Evolutionary conservation across 1,140 invertebrate genomes (phyloP).

Genomic region (Chlorops oryzae): DNA sequence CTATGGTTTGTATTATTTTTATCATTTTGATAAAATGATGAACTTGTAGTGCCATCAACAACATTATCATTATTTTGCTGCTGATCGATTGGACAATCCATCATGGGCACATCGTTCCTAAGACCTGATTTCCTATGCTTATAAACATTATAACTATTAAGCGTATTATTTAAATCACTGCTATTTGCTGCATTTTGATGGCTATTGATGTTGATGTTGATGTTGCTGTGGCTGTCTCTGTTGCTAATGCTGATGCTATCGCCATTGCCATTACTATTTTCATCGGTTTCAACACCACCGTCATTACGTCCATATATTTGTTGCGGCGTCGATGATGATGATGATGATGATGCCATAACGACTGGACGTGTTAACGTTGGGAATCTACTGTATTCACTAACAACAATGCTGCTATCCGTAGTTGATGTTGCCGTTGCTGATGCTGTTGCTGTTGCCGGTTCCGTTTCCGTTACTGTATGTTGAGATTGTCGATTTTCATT

Average conservation of each 20-base stretch:
- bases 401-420: slow-evolving; percentile 16
- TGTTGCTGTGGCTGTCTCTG: slow-evolving; percentile 1
- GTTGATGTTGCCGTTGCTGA: slow-evolving; percentile 24
- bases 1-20: no score
- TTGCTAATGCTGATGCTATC: neutral
- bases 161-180: slow-evolving; percentile 32
- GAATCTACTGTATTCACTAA: slow-evolving; percentile 11
- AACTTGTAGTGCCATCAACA: no score
- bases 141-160: slow-evolving; percentile 39
- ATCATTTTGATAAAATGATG: no score
- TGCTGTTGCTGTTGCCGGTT: slow-evolving; percentile 16
- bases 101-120: slow-evolving; percentile 31
- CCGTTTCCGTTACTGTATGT: slow-evolving; percentile 16
- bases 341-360: neutral
- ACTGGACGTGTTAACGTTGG: slow-evolving; percentile 20
- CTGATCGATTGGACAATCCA: slow-evolving; percentile 36
- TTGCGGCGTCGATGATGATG: neutral
- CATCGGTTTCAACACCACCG: neutral
- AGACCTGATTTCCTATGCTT: slow-evolving; percentile 20
- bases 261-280: neutral
- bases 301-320: slow-evolving; percentile 15
- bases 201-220: slow-evolving; percentile 7
- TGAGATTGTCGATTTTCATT: slow-evolving; percentile 6
- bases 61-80: no score
- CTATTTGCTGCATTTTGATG: slow-evolving; percentile 14